Base-by-base conservation (phyloP, 2,888 invertebrate species). In the Linnaemya vulpina region DNA sequence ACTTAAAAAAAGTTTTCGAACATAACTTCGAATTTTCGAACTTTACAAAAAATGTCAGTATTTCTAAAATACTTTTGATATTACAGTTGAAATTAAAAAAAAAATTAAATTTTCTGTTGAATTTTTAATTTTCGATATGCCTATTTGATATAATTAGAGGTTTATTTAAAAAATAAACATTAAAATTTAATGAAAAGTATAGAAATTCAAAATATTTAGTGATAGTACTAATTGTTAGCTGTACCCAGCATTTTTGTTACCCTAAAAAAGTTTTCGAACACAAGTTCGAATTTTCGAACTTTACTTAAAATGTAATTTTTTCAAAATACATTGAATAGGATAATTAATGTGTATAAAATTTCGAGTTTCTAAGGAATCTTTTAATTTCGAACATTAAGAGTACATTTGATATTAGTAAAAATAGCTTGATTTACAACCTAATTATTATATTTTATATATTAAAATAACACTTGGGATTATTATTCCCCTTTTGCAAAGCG, bases 271-370 rank as follows among this genome's bases (percentile, higher is more conserved):
- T 7, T 43, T 43, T 63, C 40, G 22, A 43, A 63, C 13, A 20
- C 43, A 40, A 8, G 13, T 63, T 46, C 63, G 43, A 63, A 43
- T 63, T 43, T 63, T 43, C 43, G 63, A 63, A 63, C 25, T 35
- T n/a, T 9, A 25, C 3, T n/a, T 8, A 58, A 58, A 15, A 35
- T 35, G 8, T 35, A 17, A 35, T 60, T 17, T 60, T 35, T 10
- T 17, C 1, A 0, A 11, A 53, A 2, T 22, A 8, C 51, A 22
- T 22, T 20, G 15, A 3, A 11, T 10, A 35, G 15, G 15, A 13
- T 30, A 3, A 2, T 15, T n/a, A 3, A 9, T 15, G n/a, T 2
- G 0, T 13, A 3, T 8, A 2, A 30, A 58, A 58, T 15, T 58
- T 30, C 30, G 8, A n/a, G 15, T 58, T 15, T 30, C 7, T 0